Evolutionary conservation across 2,888 invertebrate genomes (phyloP).

Genomic region (Tiliacea citrago): DNA sequence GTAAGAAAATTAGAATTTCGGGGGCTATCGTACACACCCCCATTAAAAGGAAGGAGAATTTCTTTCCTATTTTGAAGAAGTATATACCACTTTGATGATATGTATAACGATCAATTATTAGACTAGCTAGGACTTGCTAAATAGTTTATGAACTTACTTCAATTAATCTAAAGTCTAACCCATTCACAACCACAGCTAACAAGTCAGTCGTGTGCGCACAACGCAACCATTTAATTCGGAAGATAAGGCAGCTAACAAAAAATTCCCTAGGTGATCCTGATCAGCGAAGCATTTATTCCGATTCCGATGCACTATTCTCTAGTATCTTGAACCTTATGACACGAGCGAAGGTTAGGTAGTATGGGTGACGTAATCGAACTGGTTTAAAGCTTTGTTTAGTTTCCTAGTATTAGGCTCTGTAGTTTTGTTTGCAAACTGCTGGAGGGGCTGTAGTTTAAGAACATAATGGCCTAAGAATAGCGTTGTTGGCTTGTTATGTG

Average conservation of each 20-base stretch:
- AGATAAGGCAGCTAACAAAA: conserved; percentile 55
- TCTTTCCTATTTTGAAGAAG: too few relatives aligned
- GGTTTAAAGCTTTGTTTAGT: conserved; percentile 54
- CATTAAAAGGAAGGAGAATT: too few relatives aligned
- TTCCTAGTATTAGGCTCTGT: conserved; percentile 62
- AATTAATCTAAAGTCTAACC: conserved; percentile 10
- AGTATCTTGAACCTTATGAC: conserved; percentile 67
- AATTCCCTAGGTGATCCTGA: conserved; percentile 54
- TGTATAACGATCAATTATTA: too few relatives aligned
- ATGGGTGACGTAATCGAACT: conserved; percentile 55
- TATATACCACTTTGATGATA: too few relatives aligned
- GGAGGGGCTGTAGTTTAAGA: conserved; percentile 9
- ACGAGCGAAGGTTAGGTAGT: conserved; percentile 59
- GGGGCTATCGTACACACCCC: too few relatives aligned
- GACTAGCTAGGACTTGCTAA: background rate
- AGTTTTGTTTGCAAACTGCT: conserved; percentile 37
- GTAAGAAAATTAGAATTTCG: too few relatives aligned
- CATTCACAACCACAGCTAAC: background rate
- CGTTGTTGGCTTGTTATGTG: background rate
- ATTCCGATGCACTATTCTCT: conserved; percentile 67
- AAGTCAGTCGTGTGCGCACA: conserved; percentile 31
- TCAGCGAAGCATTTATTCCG: conserved; percentile 64
- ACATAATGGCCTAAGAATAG: conserved; percentile 18
- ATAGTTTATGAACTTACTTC: background rate
- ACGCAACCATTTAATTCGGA: conserved; percentile 49